phyloP scores from a whole-genome alignment of 2,113 vertebrate species.

The Hydrochoerus hydrochaeris region DNA sequence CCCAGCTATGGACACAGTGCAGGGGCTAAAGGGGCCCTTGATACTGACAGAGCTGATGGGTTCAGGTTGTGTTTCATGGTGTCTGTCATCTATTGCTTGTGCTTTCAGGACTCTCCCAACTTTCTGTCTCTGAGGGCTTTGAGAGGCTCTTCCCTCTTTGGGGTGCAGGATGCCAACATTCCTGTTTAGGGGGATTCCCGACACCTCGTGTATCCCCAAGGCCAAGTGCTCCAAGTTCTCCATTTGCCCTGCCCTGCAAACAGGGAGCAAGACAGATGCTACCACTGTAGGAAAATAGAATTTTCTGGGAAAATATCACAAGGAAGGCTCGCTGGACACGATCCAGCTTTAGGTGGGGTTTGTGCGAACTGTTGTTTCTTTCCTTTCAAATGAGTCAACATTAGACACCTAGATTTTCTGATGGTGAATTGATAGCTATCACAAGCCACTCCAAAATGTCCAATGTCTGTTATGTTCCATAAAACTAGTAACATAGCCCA shows the following conservation, averaged over 20 bases:
- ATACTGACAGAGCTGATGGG: accelerated
- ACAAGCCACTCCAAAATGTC: background rate
- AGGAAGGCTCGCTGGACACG: background rate
- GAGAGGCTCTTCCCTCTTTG: accelerated
- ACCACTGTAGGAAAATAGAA: accelerated
- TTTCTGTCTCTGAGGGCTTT: no score
- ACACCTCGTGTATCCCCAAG: accelerated
- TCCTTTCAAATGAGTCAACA: background rate
- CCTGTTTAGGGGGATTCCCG: background rate
- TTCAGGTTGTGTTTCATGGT: accelerated
- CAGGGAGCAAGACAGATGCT: accelerated
- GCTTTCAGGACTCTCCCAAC: background rate
- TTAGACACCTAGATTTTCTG: background rate
- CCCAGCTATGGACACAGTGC: accelerated
- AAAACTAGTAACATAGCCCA: no score
- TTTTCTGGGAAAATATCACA: background rate
- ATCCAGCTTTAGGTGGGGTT: background rate
- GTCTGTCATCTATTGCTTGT: accelerated
- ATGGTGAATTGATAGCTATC: background rate
- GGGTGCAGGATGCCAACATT: accelerated
- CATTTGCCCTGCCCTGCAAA: accelerated
- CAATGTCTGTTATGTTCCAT: background rate
- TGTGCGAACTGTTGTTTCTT: background rate
- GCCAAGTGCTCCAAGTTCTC: background rate
- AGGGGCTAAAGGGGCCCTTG: background rate